Percentiles rank a stretch among this genome's conserved stretches.
Evolutionary conservation across 2,888 invertebrate species (phyloP).

Genomic region (Leucania comma): DNA sequence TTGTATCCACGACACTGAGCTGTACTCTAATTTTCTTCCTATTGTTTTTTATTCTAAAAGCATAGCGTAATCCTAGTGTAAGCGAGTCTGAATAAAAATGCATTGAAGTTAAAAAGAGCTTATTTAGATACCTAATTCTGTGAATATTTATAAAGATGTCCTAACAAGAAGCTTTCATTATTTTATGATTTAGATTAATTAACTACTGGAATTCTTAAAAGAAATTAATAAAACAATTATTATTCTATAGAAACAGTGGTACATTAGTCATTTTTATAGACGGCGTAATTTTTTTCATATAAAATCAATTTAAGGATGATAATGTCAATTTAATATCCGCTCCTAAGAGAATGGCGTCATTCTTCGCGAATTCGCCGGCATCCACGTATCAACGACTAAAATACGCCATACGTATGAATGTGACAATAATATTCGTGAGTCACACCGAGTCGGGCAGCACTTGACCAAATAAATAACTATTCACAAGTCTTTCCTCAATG

Average conservation of each 20-base stretch:
- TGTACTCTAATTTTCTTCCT: background rate
- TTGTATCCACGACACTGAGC: background rate
- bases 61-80: too few species aligned
- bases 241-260: background rate
- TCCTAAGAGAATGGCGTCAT: constrained; percentile 84
- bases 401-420: constrained; percentile 83
- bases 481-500: constrained; percentile 80
- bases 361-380: constrained; percentile 80
- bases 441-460: constrained; percentile 78
- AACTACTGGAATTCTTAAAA: background rate
- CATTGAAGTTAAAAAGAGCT: background rate
- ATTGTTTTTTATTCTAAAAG: too few species aligned
- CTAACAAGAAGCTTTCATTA: background rate
- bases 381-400: constrained; percentile 85
- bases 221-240: background rate
- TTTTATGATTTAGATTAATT: background rate
- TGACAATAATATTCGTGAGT: constrained; percentile 88
- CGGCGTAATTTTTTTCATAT: too few species aligned
- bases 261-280: background rate
- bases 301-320: background rate
- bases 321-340: background rate
- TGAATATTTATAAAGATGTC: background rate
- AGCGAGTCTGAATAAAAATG: too few species aligned
- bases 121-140: background rate
- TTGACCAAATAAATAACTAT: constrained; percentile 88